phyloP scores from a whole-genome alignment of 2,888 invertebrate species.

The Dromius quadrimaculatus region DNA sequence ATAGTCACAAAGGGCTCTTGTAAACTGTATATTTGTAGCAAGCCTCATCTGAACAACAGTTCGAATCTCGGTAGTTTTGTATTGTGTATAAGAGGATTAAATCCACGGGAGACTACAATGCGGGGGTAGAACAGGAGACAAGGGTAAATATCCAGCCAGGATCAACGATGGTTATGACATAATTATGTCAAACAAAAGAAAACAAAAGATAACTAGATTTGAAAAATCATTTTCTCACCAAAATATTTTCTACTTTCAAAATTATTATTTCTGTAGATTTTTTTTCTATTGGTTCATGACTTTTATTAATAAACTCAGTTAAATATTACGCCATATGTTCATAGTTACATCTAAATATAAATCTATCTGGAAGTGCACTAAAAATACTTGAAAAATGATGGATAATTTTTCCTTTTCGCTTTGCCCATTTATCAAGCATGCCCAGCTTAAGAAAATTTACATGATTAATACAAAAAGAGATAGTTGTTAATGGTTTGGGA shows the following conservation, averaged over 20 bases:
- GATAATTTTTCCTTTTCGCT: slow-evolving; percentile 46
- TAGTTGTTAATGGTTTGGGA: slow-evolving; percentile 36
- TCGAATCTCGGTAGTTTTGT: background rate
- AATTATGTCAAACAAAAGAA: slow-evolving; percentile 14
- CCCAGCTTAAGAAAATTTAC: slow-evolving; percentile 8
- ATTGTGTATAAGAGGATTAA: slow-evolving; percentile 44
- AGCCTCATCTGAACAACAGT: background rate
- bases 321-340: slow-evolving; percentile 42
- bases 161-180: slow-evolving; percentile 10
- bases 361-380: slow-evolving; percentile 41
- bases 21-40: background rate
- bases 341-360: slow-evolving; percentile 49
- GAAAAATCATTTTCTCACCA: no score
- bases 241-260: no score
- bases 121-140: background rate
- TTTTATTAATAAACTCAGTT: slow-evolving; percentile 20
- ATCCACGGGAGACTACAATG: slow-evolving; percentile 3
- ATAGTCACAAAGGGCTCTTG: slow-evolving; percentile 4
- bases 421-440: slow-evolving; percentile 31
- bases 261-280: no score
- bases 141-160: slow-evolving; percentile 1
- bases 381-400: slow-evolving; percentile 49
- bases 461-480: slow-evolving; percentile 36
- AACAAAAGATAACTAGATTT: no score
- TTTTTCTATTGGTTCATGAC: no score